phyloP scores from a whole-genome alignment of 2,888 invertebrate species.

The Eumacrocentrus americanus region DNA sequence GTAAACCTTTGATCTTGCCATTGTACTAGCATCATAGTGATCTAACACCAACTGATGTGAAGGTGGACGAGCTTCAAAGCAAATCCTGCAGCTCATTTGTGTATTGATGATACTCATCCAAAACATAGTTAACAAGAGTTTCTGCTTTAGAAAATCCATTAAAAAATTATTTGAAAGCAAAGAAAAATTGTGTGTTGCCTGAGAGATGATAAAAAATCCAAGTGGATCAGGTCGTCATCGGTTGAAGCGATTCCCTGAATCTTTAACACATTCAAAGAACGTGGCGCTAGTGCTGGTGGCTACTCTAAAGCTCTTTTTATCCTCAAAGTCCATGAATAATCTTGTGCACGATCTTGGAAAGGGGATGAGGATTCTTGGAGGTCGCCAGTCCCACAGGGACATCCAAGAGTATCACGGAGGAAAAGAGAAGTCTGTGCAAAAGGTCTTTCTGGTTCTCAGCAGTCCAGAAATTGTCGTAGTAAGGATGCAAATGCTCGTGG shows the following conservation, averaged over 20 bases:
- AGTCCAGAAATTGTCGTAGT: constrained; percentile 9
- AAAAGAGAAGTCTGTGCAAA: no score
- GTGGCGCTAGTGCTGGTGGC: not conserved
- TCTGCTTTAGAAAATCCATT: no score
- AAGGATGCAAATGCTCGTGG: constrained; percentile 3
- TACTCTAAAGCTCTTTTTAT: constrained; percentile 11
- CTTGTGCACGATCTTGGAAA: constrained; percentile 22
- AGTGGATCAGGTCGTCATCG: not conserved
- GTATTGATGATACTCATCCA: no score
- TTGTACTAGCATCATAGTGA: no score
- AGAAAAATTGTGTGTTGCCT: no score
- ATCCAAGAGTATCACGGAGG: constrained; percentile 7
- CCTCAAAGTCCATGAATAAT: constrained; percentile 27
- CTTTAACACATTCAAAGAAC: not conserved
- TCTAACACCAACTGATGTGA: no score
- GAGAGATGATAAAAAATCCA: not conserved
- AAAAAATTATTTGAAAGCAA: no score
- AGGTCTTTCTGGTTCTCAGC: not conserved
- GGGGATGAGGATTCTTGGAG: constrained; percentile 4
- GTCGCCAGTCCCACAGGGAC: constrained; percentile 13
- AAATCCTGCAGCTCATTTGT: no score
- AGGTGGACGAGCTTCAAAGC: no score
- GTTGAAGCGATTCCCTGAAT: not conserved
- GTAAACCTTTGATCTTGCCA: no score
- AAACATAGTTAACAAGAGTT: no score